phyloP scores from a whole-genome alignment of 2,797 vertebrate species.

The Holocentrus rufus region DNA sequence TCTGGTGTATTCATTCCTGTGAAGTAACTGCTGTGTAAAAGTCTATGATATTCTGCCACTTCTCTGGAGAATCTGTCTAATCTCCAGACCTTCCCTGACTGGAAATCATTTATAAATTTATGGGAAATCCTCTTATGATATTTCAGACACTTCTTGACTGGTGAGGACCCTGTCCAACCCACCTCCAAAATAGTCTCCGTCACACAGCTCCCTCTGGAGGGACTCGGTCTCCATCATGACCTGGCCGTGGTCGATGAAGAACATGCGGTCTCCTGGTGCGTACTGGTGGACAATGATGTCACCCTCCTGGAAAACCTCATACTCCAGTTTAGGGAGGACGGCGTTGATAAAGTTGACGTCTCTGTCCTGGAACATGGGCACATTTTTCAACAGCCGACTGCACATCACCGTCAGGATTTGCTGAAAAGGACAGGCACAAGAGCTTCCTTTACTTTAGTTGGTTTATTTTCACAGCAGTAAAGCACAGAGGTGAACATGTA shows the following conservation, averaged over 20 bases:
- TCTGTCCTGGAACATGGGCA: conserved; percentile 74
- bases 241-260: conserved; percentile 78
- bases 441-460: no score
- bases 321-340: conserved; percentile 68
- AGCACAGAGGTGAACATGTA: no score
- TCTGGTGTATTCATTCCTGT: no score
- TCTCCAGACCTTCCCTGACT: no score
- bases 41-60: no score
- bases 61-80: no score
- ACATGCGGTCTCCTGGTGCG: conserved; percentile 76
- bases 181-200: conserved; percentile 82
- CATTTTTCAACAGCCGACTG: conserved; percentile 73
- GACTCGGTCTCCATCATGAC: conserved; percentile 73
- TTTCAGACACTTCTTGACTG: neutral
- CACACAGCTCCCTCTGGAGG: conserved; percentile 73
- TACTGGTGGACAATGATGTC: conserved; percentile 70
- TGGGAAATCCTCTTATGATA: no score
- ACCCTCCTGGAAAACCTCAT: conserved; percentile 73
- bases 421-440: conserved; percentile 37
- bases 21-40: no score
- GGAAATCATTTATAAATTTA: no score
- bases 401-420: conserved; percentile 76
- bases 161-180: conserved; percentile 11
- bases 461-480: no score
- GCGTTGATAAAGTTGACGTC: conserved; percentile 74